Conservation (phyloP, 2,888 invertebrate genomes). For the Torymus texanus region DNA sequence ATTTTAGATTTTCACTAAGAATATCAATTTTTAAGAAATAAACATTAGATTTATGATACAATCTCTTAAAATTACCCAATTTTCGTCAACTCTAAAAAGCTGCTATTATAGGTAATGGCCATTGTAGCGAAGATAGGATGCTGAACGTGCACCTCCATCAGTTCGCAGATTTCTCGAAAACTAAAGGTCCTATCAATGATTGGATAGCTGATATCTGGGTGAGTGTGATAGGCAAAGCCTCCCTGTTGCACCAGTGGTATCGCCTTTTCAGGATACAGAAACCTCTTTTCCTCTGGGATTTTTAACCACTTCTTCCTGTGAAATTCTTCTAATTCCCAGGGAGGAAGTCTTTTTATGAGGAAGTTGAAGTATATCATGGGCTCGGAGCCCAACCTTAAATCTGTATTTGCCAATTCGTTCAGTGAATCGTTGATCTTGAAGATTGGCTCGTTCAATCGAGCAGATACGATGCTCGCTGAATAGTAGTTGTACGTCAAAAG, state of each 20-base stretch:
- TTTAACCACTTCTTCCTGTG: conserved; percentile 60
- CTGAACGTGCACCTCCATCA: conserved; percentile 67
- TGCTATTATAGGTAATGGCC: conserved; percentile 61
- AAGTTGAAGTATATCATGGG: too few species aligned
- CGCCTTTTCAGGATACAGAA: conserved; percentile 63
- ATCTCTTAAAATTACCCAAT: conserved; percentile 16
- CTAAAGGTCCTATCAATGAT: conserved; percentile 64
- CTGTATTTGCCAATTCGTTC: conserved; percentile 57
- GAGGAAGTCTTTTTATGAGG: too few species aligned
- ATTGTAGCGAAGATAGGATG: conserved; percentile 49
- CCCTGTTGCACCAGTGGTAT: conserved; percentile 64
- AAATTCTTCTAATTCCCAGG: conserved; percentile 62
- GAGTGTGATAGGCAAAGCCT: conserved; percentile 67
- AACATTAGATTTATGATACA: too few species aligned
- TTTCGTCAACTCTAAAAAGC: conserved; percentile 29
- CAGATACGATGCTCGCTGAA: conserved; percentile 68
- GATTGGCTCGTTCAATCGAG: conserved; percentile 66
- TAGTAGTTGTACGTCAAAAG: conserved; percentile 69
- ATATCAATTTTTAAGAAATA: too few species aligned
- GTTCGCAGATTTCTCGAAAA: conserved; percentile 65
- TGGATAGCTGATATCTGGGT: conserved; percentile 67
- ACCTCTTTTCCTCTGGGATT: conserved; percentile 62
- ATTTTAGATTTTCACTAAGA: too few species aligned
- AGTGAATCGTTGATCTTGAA: conserved; percentile 70
- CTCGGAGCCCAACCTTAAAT: too few species aligned